These are phyloP conservation scores for Ispidina picta DNA, from an alignment of 2,797 vertebrate species.

Conservation along the genomic window DNA sequence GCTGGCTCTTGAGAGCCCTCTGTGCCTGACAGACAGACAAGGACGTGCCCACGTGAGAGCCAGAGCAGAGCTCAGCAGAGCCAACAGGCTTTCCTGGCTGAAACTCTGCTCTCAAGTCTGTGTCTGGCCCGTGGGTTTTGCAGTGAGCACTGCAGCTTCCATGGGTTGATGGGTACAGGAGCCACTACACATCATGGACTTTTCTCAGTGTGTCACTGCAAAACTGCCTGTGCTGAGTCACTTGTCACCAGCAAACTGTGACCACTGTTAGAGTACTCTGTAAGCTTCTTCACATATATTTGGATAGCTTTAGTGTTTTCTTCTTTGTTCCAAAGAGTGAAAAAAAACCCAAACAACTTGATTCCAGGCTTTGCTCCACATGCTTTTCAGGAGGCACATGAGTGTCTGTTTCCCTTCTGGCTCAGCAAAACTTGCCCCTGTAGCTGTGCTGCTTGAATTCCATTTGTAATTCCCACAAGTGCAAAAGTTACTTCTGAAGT, in stretches of 20 bases:
- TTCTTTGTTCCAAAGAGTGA: background rate
- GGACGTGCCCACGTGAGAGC: background rate
- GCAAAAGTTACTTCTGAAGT: background rate
- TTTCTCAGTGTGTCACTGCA: background rate
- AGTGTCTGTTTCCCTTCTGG: background rate
- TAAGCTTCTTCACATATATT: background rate
- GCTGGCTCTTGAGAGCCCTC: accelerated
- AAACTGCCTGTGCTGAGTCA: background rate
- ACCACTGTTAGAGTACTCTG: background rate
- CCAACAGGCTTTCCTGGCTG: background rate
- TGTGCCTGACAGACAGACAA: accelerated
- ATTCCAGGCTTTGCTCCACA: background rate
- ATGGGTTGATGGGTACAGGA: background rate
- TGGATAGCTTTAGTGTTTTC: background rate
- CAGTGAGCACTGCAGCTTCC: background rate
- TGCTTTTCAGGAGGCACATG: background rate
- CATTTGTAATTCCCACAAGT: background rate
- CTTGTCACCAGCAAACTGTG: background rate
- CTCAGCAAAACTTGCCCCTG: background rate
- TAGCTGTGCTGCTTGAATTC: background rate
- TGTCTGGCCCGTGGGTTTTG: background rate
- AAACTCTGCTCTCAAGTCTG: background rate
- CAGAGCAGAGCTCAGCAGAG: accelerated
- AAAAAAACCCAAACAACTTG: background rate
- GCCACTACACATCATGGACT: background rate